Percentiles rank a stretch among this genome's conserved stretches.
Evolutionary conservation across 2,113 vertebrate species (phyloP).

Genomic region (Zapornia atra): DNA sequence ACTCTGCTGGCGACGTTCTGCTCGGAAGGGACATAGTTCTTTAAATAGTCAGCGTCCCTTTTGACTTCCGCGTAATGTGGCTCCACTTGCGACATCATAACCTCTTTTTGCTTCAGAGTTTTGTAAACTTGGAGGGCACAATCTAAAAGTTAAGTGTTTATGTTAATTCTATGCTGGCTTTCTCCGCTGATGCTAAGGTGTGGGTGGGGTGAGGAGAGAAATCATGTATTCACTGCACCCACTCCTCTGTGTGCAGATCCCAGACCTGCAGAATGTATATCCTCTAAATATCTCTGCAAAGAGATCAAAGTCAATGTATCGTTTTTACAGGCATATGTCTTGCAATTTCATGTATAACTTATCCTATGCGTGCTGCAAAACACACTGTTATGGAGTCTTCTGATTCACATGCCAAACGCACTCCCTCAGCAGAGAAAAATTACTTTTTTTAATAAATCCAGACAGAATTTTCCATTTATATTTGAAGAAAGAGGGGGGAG

Average conservation of each 20-base stretch:
- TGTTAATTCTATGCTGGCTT: slow-evolving; percentile 56
- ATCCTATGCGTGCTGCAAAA: slow-evolving; percentile 7
- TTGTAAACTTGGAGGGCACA: slow-evolving; percentile 41
- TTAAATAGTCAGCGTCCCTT: slow-evolving; percentile 2
- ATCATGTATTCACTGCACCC: slow-evolving; percentile 62
- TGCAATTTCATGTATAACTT: slow-evolving; percentile 48
- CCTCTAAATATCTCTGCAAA: slow-evolving; percentile 59
- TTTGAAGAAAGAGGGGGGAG: not conserved
- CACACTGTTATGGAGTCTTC: slow-evolving; percentile 4
- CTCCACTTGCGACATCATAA: not conserved
- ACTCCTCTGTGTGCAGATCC: slow-evolving; percentile 52
- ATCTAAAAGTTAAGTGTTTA: slow-evolving; percentile 48
- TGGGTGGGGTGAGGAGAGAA: slow-evolving; percentile 63
- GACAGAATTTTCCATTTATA: not conserved
- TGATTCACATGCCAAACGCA: not conserved
- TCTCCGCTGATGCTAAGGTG: slow-evolving; percentile 34
- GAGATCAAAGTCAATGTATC: slow-evolving; percentile 18
- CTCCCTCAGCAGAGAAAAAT: not conserved
- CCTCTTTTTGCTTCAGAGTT: slow-evolving; percentile 35
- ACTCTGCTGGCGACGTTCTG: not conserved
- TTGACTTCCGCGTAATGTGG: not conserved
- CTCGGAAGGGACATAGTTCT: not conserved
- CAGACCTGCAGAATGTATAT: slow-evolving; percentile 55
- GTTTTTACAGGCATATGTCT: slow-evolving; percentile 48
- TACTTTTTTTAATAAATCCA: not conserved